Evolutionary conservation across 2,113 vertebrate species (phyloP), one percentile per base, ranked within the genome.

Genomic region (Cyanoderma ruficeps): DNA sequence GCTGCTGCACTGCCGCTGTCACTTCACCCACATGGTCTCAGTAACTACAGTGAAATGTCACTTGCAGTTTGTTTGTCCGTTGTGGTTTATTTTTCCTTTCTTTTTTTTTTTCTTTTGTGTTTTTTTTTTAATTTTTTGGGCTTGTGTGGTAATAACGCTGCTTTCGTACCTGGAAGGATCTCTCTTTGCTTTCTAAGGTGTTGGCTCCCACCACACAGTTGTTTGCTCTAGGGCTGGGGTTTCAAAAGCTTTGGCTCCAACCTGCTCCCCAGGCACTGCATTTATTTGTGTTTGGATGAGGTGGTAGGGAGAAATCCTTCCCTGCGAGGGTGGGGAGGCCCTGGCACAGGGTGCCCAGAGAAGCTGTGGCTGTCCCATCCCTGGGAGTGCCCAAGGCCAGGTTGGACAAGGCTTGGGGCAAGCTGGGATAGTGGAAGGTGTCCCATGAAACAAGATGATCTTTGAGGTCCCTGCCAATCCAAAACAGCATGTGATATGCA

Each of bases 1-100:
- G 92, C 95, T 95, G 76, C 96, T 95, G 76, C 96, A 41, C 91
- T 96, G 93, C 93, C 42, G 91, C 96, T 95, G 90, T 97, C 95
- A 96, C 83, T 81, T 96, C 97, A 93, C 96, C 84, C 96, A 80
- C 92, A 80, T 96, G 84, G 89, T 95, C 95, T 96, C 90, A 94
- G 95, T 95, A 96, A 96, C 95, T 96, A 96, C 92, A 83, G 87
- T 70, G 88, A 93, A 97, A 94, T 39, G 46, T 94, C 94, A 87
- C 88, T 95, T 93, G 96, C 79, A 67, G 24, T 88, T 93, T 95
- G 96, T 97, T 87, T 96, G 95, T 97, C 95, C 76, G 74, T 95
- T 94, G 96, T 96, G 94, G 21, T 94, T 96, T 89, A 61, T 11
- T 30, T 23, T 65, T 81, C 60, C 64, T 76, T 39, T 11, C n/a